phyloP scores from a whole-genome alignment of 2,888 invertebrate species.

The Prenolepis imparis region DNA sequence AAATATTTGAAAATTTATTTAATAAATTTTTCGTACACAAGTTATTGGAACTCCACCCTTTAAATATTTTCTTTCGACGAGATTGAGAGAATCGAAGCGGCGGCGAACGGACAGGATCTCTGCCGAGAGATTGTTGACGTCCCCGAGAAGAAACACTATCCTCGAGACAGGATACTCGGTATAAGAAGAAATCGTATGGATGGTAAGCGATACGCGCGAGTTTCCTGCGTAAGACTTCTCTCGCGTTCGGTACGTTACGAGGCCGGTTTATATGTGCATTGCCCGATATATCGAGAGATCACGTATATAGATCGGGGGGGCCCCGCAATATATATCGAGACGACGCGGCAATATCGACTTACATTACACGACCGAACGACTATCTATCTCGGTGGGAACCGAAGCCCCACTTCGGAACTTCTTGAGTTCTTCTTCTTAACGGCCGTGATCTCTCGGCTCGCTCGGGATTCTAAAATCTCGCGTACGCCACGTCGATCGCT shows the following conservation, averaged over 20 bases:
- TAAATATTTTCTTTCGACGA: not conserved
- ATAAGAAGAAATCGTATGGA: slow-evolving; percentile 84
- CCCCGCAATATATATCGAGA: slow-evolving; percentile 76
- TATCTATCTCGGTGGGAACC: slow-evolving; percentile 86
- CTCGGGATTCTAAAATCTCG: slow-evolving; percentile 54
- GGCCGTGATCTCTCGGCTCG: slow-evolving; percentile 57
- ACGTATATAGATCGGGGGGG: slow-evolving; percentile 48
- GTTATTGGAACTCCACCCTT: not conserved
- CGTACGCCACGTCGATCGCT: slow-evolving; percentile 36
- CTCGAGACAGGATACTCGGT: slow-evolving; percentile 81
- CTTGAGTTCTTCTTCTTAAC: slow-evolving; percentile 66
- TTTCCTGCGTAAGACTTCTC: slow-evolving; percentile 85
- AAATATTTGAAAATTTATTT: not conserved
- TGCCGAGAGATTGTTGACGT: slow-evolving; percentile 63
- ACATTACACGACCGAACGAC: slow-evolving; percentile 85
- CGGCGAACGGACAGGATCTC: slow-evolving; percentile 4
- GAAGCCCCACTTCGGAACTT: slow-evolving; percentile 81
- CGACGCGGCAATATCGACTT: slow-evolving; percentile 84
- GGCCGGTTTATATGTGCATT: not conserved
- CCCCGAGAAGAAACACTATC: slow-evolving; percentile 80
- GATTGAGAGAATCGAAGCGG: slow-evolving; percentile 13
- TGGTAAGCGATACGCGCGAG: slow-evolving; percentile 84
- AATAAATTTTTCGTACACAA: not conserved
- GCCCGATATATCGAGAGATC: slow-evolving; percentile 63
- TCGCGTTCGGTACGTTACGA: slow-evolving; percentile 64